Evolutionary conservation across 2,797 vertebrate species (phyloP).

Genomic region (Odontamblyopus lacepedii): DNA sequence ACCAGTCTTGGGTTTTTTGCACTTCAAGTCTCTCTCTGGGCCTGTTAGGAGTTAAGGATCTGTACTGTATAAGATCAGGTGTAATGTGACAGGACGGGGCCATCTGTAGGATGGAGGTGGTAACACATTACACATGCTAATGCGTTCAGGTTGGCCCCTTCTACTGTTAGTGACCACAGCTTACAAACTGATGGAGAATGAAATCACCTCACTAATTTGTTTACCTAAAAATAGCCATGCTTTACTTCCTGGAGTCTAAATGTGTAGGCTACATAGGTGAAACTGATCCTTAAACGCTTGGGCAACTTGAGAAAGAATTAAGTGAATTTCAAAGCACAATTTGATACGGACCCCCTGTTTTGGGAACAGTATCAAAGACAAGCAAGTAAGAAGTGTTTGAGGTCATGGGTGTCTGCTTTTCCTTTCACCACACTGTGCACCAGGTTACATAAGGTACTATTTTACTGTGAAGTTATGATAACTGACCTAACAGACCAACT

Average conservation of each 20-base stretch:
- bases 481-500: too few relatives aligned
- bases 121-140: constrained; percentile 30
- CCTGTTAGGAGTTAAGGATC: constrained; percentile 48
- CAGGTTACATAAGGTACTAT: constrained; percentile 26
- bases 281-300: constrained; percentile 71
- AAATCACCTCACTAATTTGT: constrained; percentile 1
- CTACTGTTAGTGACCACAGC: neutral
- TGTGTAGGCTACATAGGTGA: constrained; percentile 62
- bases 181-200: neutral
- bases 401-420: constrained; percentile 54
- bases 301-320: constrained; percentile 79
- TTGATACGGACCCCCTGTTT: constrained; percentile 53
- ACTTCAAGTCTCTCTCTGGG: constrained; percentile 40
- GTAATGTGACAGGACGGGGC: constrained; percentile 39
- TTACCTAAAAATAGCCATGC: constrained; percentile 38
- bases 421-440: constrained; percentile 36
- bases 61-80: constrained; percentile 43
- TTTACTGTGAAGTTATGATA: neutral
- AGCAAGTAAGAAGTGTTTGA: constrained; percentile 42
- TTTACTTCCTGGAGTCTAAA: constrained; percentile 64
- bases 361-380: constrained; percentile 44
- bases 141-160: constrained; percentile 8
- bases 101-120: constrained; percentile 52
- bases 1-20: constrained; percentile 49
- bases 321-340: constrained; percentile 67